Evolutionary conservation across 2,888 invertebrate genomes (phyloP), one percentile per base, ranked within the genome.

Genomic region (Euspilapteryx auroguttella): DNA sequence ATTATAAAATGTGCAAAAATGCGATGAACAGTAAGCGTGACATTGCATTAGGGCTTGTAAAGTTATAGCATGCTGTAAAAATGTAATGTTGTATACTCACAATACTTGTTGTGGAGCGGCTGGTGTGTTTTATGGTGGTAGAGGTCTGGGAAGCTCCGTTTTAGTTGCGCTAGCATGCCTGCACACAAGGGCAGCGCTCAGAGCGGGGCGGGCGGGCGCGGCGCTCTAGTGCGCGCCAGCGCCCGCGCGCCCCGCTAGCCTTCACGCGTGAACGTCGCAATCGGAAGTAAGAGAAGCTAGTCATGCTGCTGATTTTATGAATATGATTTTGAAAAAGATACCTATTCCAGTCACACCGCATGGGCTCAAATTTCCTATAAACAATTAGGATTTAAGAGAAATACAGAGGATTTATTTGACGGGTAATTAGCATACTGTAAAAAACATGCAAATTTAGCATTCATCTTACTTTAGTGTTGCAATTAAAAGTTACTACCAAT

Each of bases 131-230:
- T 86, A 73, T 75, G 75, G 75, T 85, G 83, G 76, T 87, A 85
- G 66, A 89, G 83, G 78, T 89, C 89, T 64, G 88, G 88, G 79
- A 89, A 85, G 82, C 89, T 89, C 82, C 88, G 81, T 83, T 88
- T 88, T 79, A 89, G 85, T 79, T 88, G 87, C 79, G 86, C 85
- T 82, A 89, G 83, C 86, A 88, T 86, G 84, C 89, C 88, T 88
- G 83, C 81, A 84, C 71, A 75, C 75, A 73, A 73, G 71, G 71
- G 73, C 69, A 63, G 71, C 73, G 71, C 73, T 73, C 68, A 71
- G 71, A 68, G 69, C 68, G 51, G 48, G 47, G 40, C 45, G 46
- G 75, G 48, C 42, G 48, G 29, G 30, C 37, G 34, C 12, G 21
- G n/a, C 21, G 9, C 8, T 20, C 9, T n/a, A 3, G 12, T 14